Conservation (phyloP, 2,888 invertebrate genomes). For the Dryadula phaetusa region DNA sequence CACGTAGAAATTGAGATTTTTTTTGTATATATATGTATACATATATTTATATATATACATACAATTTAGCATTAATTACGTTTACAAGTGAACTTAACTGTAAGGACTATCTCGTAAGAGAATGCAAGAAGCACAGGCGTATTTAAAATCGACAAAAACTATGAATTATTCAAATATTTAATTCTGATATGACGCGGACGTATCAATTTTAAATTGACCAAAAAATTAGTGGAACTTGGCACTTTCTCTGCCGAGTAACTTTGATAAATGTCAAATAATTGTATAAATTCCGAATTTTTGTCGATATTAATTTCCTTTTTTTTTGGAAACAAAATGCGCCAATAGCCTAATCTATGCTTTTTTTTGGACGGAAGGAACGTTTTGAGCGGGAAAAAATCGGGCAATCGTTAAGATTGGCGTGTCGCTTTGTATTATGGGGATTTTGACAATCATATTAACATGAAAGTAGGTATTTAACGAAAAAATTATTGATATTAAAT, state of each 20-base stretch:
- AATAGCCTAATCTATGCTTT: constrained; percentile 72
- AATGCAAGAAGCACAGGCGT: constrained; percentile 45
- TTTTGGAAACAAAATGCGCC: constrained; percentile 63
- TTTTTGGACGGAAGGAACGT: constrained; percentile 81
- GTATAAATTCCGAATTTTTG: constrained; percentile 36
- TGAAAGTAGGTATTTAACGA: background rate
- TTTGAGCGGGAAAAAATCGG: constrained; percentile 69
- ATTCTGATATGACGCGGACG: constrained; percentile 1
- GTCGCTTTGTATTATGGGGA: constrained; percentile 48
- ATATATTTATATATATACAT: constrained; percentile 38
- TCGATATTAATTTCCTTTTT: constrained; percentile 44
- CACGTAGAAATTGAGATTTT: constrained; percentile 61
- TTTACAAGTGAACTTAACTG: constrained; percentile 43
- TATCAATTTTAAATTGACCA: background rate
- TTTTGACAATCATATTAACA: background rate
- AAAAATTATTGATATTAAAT: background rate
- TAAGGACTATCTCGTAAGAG: constrained; percentile 41
- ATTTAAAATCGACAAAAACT: constrained; percentile 3
- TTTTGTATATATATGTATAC: constrained; percentile 20
- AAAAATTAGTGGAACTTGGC: constrained; percentile 5
- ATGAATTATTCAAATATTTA: constrained; percentile 25
- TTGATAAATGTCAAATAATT: background rate
- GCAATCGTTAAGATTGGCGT: constrained; percentile 54
- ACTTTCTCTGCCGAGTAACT: constrained; percentile 2
- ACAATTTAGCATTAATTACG: constrained; percentile 41